Evolutionary conservation across 1,140 invertebrate species (phyloP).

Genomic region (Drepana arcuata): DNA sequence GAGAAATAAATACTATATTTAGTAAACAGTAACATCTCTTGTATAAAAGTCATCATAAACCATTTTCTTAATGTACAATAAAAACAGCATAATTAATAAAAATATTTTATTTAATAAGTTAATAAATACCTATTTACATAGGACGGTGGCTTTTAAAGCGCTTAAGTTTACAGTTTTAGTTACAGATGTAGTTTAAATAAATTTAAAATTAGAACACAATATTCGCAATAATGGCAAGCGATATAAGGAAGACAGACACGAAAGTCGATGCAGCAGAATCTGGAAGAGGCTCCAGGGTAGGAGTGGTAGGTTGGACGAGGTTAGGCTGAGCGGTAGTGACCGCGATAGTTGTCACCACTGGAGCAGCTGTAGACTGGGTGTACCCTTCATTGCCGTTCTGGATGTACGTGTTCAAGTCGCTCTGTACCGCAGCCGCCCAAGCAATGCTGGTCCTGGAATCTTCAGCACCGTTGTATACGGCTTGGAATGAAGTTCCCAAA

Average conservation of each 20-base stretch:
- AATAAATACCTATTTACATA: conserved; percentile 4
- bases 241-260: conserved; percentile 20
- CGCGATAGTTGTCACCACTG: neutral
- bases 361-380: conserved; percentile 6
- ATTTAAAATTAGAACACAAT: conserved; percentile 28
- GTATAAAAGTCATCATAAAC: too few species aligned
- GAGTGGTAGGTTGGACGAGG: conserved; percentile 15
- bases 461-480: conserved; percentile 18
- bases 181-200: too few species aligned
- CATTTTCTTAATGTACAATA: too few species aligned
- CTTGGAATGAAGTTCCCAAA: conserved; percentile 18
- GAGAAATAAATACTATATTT: too few species aligned
- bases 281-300: conserved; percentile 12
- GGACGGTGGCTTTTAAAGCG: too few species aligned
- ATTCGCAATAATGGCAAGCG: conserved; percentile 20
- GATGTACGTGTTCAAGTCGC: conserved; percentile 34
- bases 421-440: conserved; percentile 17
- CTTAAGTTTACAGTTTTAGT: too few species aligned
- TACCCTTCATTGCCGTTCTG: conserved; percentile 16
- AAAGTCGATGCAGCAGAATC: conserved; percentile 26
- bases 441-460: conserved; percentile 18
- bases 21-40: too few species aligned
- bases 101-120: conserved; percentile 8
- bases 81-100: neutral
- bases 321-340: conserved; percentile 10